These are phyloP conservation scores for Barypeithes pellucidus DNA, from an alignment of 2,888 invertebrate genomes.

Conservation along the genomic window DNA sequence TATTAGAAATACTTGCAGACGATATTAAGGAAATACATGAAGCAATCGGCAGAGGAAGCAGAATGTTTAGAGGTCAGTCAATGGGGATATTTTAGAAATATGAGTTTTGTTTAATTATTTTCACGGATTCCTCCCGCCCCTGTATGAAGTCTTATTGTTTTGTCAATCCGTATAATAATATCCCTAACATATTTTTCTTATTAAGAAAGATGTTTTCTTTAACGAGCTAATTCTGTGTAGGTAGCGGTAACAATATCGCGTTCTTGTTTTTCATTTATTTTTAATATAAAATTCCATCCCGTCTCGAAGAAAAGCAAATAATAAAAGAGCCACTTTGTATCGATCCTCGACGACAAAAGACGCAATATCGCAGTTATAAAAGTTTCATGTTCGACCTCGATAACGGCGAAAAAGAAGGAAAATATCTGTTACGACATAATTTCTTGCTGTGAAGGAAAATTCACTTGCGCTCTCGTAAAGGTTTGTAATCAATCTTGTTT, in stretches of 20 bases:
- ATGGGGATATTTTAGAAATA: too few species aligned
- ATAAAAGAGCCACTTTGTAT: slow-evolving; percentile 24
- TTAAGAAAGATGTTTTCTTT: background rate
- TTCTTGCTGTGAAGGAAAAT: background rate
- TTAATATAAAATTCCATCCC: slow-evolving; percentile 19
- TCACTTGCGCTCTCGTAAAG: background rate
- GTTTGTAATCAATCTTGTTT: background rate
- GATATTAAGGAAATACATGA: too few species aligned
- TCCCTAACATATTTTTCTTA: background rate
- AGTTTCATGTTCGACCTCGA: slow-evolving; percentile 18
- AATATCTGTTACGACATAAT: background rate
- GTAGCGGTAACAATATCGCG: slow-evolving; percentile 13
- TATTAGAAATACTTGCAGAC: too few species aligned
- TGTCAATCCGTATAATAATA: too few species aligned
- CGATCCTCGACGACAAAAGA: slow-evolving; percentile 20
- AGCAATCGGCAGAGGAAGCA: too few species aligned
- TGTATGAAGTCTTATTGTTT: too few species aligned
- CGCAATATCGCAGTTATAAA: slow-evolving; percentile 27
- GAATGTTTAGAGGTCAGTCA: too few species aligned
- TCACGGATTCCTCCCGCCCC: too few species aligned
- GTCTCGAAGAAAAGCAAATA: slow-evolving; percentile 21
- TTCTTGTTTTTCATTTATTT: slow-evolving; percentile 14
- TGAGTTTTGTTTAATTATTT: too few species aligned
- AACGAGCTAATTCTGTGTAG: slow-evolving; percentile 9
- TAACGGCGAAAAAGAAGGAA: slow-evolving; percentile 8